Evolutionary conservation across 2,113 vertebrate species (phyloP).

Genomic region (Cyphomyrus plagiostoma): DNA sequence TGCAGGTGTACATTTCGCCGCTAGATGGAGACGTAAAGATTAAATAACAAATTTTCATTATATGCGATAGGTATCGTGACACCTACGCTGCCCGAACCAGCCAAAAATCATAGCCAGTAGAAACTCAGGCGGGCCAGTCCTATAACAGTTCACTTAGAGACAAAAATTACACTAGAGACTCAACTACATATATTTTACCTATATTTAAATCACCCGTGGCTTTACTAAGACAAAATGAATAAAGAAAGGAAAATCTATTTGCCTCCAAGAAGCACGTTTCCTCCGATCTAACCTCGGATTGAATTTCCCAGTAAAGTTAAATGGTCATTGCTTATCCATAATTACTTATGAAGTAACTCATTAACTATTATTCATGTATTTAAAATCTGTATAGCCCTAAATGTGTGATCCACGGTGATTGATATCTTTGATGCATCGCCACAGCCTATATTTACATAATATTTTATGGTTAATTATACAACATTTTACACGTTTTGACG

Average conservation of each 20-base stretch:
- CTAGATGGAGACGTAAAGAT: constrained; percentile 6
- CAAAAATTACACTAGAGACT: neutral
- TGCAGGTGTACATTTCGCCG: neutral
- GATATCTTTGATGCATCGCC: neutral
- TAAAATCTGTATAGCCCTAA: neutral
- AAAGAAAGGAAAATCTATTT: neutral
- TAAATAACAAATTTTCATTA: neutral
- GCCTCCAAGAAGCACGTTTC: neutral
- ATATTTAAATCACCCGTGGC: neutral
- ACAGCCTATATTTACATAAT: neutral
- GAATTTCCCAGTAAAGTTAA: neutral
- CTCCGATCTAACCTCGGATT: neutral
- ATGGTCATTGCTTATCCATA: neutral
- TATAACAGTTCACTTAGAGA: neutral
- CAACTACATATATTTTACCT: neutral
- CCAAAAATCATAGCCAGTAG: neutral
- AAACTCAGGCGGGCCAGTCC: neutral
- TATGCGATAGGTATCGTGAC: neutral
- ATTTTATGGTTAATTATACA: neutral
- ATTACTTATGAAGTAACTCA: neutral
- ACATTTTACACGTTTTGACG: neutral
- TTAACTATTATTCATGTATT: neutral
- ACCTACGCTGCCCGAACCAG: neutral
- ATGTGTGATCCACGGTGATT: neutral
- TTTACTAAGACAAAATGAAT: neutral